Evolutionary conservation across 2,113 vertebrate genomes (phyloP).

Genomic region (Silurus glanis): DNA sequence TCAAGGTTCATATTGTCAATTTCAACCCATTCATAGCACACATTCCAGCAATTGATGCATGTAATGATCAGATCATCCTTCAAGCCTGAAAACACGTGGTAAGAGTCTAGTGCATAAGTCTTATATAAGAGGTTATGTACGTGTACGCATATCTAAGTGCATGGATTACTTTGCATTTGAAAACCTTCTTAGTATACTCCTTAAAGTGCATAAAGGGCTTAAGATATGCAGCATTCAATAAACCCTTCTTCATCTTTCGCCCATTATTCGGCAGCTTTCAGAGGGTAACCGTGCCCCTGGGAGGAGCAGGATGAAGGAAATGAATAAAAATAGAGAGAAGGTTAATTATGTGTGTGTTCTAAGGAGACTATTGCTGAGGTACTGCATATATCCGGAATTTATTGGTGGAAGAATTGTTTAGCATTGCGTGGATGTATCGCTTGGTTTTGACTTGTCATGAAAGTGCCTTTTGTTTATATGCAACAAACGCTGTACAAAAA

Average conservation of each 20-base stretch:
- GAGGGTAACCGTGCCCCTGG: background rate
- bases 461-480: no score
- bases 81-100: background rate
- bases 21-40: background rate
- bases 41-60: background rate
- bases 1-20: background rate
- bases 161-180: background rate
- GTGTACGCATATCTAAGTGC: background rate
- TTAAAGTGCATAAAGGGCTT: background rate
- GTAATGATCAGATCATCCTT: background rate
- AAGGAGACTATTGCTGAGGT: background rate
- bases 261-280: conserved; percentile 23
- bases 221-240: background rate
- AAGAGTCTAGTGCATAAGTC: background rate
- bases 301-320: background rate
- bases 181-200: background rate
- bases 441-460: background rate
- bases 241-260: background rate
- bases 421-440: background rate
- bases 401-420: background rate
- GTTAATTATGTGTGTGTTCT: background rate
- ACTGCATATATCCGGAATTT: background rate
- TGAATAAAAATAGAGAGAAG: background rate
- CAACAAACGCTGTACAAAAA: no score
- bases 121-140: background rate